Conservation (phyloP, 30 jellyfish, hydroid and myxozoan species). For the Turritopsis rubra region DNA sequence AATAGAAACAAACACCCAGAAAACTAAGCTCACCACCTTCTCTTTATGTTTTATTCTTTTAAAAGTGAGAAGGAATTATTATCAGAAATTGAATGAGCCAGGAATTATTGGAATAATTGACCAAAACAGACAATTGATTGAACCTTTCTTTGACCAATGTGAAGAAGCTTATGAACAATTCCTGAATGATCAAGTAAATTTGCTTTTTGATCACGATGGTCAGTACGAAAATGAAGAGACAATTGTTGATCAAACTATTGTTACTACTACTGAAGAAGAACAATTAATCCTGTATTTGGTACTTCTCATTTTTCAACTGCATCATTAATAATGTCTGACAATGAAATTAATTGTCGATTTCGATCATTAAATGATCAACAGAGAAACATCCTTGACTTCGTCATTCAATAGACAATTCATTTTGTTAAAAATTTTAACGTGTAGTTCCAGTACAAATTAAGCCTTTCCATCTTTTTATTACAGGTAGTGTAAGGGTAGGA, state of each 20-base stretch:
- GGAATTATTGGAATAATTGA: conserved; percentile 3
- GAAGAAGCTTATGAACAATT: conserved; percentile 1
- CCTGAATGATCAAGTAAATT: not conserved
- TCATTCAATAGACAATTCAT: not conserved
- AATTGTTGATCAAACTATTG: not conserved
- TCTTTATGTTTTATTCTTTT: conserved; percentile 9
- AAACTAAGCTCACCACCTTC: conserved; percentile 20
- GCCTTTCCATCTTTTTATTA: conserved; percentile 18
- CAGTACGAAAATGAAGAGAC: not conserved
- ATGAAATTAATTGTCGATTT: not conserved
- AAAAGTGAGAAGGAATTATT: conserved; percentile 1
- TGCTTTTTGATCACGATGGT: not conserved
- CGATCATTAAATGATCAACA: conserved; percentile 6
- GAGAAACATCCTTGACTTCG: not conserved
- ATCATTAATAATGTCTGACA: not conserved
- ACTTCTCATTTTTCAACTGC: not conserved
- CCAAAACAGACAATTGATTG: not conserved
- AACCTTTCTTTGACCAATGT: conserved; percentile 9
- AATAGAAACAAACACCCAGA: not conserved
- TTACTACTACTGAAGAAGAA: not conserved
- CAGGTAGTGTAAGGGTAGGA: conserved; percentile 34
- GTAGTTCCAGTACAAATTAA: conserved; percentile 5
- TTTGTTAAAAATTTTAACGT: conserved; percentile 19
- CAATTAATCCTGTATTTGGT: not conserved
- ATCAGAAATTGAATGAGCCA: not conserved